Conservation (phyloP, 2,797 vertebrate species). For the Falco naumanni region DNA sequence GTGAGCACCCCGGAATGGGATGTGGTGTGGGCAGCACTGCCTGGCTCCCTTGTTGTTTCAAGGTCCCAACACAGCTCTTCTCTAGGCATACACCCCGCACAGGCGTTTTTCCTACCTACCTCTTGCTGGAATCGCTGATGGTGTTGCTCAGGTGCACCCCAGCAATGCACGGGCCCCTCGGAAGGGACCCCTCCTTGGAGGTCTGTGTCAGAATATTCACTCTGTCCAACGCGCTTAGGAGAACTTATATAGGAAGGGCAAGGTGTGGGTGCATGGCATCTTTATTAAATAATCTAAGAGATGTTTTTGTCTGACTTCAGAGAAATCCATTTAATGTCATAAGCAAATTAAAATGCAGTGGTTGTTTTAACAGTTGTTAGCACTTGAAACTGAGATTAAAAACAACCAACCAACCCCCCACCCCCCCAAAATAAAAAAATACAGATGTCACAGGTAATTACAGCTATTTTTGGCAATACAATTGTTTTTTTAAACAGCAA, state of each 20-base stretch:
- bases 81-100: rapidly evolving
- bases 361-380: slow-evolving; percentile 9
- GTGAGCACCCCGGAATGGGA: neutral
- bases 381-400: slow-evolving; percentile 35
- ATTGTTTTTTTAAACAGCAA: slow-evolving; percentile 43
- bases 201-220: neutral
- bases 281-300: slow-evolving; percentile 14
- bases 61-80: neutral
- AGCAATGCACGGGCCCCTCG: rapidly evolving
- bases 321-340: slow-evolving; percentile 44
- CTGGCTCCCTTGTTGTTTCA: neutral
- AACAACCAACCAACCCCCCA: neutral
- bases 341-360: slow-evolving; percentile 34
- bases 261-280: neutral
- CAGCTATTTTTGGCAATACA: slow-evolving; percentile 56
- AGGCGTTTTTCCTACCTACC: rapidly evolving
- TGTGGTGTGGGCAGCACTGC: neutral
- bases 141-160: neutral
- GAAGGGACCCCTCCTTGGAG: neutral
- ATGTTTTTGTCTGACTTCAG: neutral
- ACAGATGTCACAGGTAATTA: slow-evolving; percentile 36
- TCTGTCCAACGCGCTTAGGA: rapidly evolving
- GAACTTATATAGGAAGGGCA: neutral
- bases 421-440: slow-evolving; percentile 51
- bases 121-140: neutral